Evolutionary conservation across 2,888 invertebrate genomes (phyloP), one percentile per base, ranked within the genome.

Genomic region (Agrotis exclamationis): DNA sequence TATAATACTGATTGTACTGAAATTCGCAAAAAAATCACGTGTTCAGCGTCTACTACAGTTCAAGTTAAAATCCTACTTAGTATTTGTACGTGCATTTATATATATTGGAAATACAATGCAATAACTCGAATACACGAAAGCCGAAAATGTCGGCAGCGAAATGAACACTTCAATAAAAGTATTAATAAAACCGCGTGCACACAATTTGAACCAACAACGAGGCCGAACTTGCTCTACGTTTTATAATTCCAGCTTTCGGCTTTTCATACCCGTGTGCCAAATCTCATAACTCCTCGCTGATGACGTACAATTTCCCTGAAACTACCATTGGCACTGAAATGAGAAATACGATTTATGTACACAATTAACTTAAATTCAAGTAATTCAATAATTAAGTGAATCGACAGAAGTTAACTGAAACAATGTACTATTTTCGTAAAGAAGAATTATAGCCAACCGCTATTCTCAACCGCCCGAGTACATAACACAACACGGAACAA

Each of bases 181-280:
- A 87, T 87, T 89, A 89, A 89, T 88, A 89, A 87, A 88, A 87
- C 86, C 86, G 83, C 86, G 81, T 84, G 83, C 85, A 87, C 86
- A 89, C 88, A 88, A 90, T 90, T 91, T 87, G 89, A 87, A 90
- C 90, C 91, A 88, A 91, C 91, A 89, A 88, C 84, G 87, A 81
- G 85, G 85, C 73, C 53, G 84, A 87, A 91, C 88, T 88, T 87
- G 85, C 85, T 85, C 86, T 85, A 87, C 88, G 90, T 92, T 93
- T 92, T 92, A 93, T 91, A 93, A 93, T 92, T 92, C 88, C 86
- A 81, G 87, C 86, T 86, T 87, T 91, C 84, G 88, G 90, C 86
- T 90, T 89, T 89, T 86, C 86, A 86, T 70, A 56, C 85, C 85
- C 70, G 86, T 86, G 85, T 88, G 87, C 87, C 87, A 89, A 91